These are phyloP conservation scores for Pangasius mekongensis DNA, from an alignment of 2,797 vertebrate species.

Conservation along the genomic window DNA sequence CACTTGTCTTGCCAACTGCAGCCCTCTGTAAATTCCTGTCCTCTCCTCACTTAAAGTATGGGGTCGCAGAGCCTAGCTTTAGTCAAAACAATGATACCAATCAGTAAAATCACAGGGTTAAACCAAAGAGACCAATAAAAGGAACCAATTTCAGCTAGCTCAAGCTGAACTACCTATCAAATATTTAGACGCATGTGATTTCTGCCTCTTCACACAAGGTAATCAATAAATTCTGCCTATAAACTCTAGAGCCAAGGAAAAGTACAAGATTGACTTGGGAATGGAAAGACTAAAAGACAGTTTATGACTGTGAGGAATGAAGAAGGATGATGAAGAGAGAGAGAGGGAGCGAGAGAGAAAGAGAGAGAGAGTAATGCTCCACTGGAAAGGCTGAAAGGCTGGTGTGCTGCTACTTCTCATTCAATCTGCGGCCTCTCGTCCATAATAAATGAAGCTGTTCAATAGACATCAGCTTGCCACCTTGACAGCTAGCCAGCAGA, in stretches of 20 bases:
- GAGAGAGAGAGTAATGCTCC: constrained; percentile 47
- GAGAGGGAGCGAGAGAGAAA: neutral
- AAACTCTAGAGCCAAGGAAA: constrained; percentile 43
- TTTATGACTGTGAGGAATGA: constrained; percentile 29
- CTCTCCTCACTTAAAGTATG: neutral
- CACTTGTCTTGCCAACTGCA: neutral
- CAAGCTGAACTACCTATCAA: constrained; percentile 50
- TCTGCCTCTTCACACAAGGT: constrained; percentile 44
- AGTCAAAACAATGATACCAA: neutral
- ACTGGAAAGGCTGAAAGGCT: constrained; percentile 36
- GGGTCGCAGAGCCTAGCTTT: neutral
- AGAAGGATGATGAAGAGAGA: constrained; percentile 39
- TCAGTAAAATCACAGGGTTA: constrained; percentile 9
- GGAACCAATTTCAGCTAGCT: constrained; percentile 34
- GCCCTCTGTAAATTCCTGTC: neutral
- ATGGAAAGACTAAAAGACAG: constrained; percentile 21
- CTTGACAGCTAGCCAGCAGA: constrained; percentile 44
- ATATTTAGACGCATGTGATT: constrained; percentile 56
- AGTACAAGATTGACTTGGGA: constrained; percentile 25
- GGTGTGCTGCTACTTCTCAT: constrained; percentile 47
- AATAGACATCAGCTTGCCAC: constrained; percentile 58
- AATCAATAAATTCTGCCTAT: constrained; percentile 56
- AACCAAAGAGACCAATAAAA: constrained; percentile 33
- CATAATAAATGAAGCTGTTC: constrained; percentile 59
- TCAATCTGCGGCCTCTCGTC: constrained; percentile 42